Evolutionary conservation across 92 coral and sea anemone species (phyloP).

Genomic region (Porites divaricata): DNA sequence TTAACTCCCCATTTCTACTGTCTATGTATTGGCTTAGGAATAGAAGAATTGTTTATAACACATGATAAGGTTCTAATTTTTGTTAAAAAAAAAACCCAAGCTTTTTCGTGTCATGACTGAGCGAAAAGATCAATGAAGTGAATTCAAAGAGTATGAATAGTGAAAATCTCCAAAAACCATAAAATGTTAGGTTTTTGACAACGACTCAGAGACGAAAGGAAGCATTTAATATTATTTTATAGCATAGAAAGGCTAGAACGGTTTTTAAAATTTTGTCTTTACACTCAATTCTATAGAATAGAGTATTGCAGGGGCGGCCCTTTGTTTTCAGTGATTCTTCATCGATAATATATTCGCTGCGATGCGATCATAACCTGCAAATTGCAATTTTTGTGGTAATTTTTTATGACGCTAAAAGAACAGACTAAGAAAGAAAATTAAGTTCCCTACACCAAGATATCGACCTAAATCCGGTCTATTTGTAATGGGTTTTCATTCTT

Average conservation of each 20-base stretch:
- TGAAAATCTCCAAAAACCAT: background rate
- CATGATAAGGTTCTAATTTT: background rate
- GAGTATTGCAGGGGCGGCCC: background rate
- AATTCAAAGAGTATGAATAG: background rate
- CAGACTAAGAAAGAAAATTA: background rate
- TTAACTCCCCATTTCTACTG: background rate
- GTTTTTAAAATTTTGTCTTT: background rate
- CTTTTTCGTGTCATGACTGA: background rate
- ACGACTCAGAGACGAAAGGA: background rate
- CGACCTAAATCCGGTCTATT: background rate
- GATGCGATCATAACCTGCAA: conserved; percentile 9
- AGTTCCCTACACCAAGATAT: no score
- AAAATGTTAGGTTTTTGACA: no score
- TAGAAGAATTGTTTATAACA: conserved; percentile 2
- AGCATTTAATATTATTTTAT: background rate
- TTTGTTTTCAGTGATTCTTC: background rate
- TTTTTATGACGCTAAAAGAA: background rate
- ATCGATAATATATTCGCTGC: background rate
- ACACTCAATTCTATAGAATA: background rate
- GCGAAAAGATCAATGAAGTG: background rate
- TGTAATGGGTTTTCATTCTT: background rate
- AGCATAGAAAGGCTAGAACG: background rate
- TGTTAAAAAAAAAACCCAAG: background rate
- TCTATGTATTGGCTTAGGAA: conserved; percentile 5
- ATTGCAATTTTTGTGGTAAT: background rate